phyloP scores from a whole-genome alignment of 2,113 vertebrate species.

The Mus spicilegus region DNA sequence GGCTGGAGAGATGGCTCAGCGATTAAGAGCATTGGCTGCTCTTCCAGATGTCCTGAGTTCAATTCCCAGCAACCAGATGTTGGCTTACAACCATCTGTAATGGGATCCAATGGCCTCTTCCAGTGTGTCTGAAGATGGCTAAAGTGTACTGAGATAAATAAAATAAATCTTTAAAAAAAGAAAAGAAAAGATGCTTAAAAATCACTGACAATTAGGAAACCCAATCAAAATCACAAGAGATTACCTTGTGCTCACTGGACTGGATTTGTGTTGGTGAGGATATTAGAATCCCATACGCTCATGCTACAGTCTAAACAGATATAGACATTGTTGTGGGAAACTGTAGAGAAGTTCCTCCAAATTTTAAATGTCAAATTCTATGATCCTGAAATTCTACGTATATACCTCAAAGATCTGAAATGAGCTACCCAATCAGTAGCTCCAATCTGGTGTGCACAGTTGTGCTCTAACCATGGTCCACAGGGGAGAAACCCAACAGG shows the following conservation, averaged over 20 bases:
- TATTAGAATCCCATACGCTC: neutral
- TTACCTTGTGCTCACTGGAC: neutral
- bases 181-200: neutral
- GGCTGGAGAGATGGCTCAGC: too few relatives aligned
- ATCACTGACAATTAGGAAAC: neutral
- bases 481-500: neutral
- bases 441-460: neutral
- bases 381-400: neutral
- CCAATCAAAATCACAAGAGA: neutral
- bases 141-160: too few relatives aligned
- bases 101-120: too few relatives aligned
- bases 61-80: too few relatives aligned
- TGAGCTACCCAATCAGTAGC: neutral
- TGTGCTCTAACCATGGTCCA: neutral
- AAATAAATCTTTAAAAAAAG: too few relatives aligned
- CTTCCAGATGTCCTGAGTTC: too few relatives aligned
- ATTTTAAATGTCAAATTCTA: neutral
- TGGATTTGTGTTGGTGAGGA: neutral
- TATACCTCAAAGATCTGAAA: neutral
- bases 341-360: neutral
- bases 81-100: too few relatives aligned
- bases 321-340: neutral
- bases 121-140: too few relatives aligned
- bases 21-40: too few relatives aligned
- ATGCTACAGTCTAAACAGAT: neutral